Evolutionary conservation across 2,113 vertebrate species (phyloP).

Genomic region (Zingel zingel): DNA sequence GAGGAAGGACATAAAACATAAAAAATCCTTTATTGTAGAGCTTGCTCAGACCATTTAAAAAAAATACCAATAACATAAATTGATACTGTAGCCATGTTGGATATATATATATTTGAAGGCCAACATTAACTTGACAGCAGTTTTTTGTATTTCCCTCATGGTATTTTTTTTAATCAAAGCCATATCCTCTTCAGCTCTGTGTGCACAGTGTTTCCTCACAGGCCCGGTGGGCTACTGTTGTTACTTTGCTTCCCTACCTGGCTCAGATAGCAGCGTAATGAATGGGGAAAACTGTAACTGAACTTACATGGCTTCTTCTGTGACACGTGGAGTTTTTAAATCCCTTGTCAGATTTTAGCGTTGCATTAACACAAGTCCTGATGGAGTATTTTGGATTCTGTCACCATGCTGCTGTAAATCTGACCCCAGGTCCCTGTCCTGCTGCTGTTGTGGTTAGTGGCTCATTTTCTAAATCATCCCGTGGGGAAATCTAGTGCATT

Average conservation of each 20-base stretch:
- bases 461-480: slow-evolving; percentile 6
- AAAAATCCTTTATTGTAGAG: too few species aligned
- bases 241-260: background rate
- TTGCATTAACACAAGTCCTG: slow-evolving; percentile 43
- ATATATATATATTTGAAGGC: background rate
- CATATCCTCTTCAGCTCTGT: slow-evolving; percentile 7
- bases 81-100: background rate
- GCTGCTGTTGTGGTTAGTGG: background rate
- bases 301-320: background rate
- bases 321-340: slow-evolving; percentile 44
- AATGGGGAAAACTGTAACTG: slow-evolving; percentile 1
- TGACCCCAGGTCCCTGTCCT: slow-evolving; percentile 7
- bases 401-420: slow-evolving; percentile 39
- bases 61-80: background rate
- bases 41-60: background rate
- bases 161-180: slow-evolving; percentile 23
- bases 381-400: slow-evolving; percentile 37
- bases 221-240: background rate
- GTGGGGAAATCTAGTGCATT: background rate
- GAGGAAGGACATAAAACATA: too few species aligned
- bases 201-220: background rate
- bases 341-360: slow-evolving; percentile 55
- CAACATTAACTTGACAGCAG: background rate
- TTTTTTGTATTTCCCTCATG: background rate
- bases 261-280: background rate